Base-by-base conservation (phyloP, 2,113 vertebrate genomes). In the Tricholaema leucomelas region DNA sequence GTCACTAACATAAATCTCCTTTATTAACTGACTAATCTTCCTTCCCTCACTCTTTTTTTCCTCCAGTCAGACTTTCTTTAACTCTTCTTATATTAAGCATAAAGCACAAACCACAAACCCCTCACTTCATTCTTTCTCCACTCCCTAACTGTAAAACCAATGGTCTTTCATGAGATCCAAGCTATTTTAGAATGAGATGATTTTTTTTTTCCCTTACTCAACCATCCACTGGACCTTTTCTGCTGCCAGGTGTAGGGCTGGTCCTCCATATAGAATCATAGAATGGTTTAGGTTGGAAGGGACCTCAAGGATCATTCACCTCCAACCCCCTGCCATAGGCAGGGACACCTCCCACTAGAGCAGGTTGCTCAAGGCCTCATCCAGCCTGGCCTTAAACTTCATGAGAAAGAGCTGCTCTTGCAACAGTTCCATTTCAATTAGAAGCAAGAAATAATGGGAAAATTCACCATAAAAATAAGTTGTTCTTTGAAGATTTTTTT, bases 21-120 rank as follows among this genome's bases (percentile, higher is more conserved):
- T 94, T 96, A 96, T 96, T 94, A 96, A 94, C 96, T 96, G 90
- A 75, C 96, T 91, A 95, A 96, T 95, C 93, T 95, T 91, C 91
- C 89, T 87, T 90, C 84, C 87, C 94, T 92, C 56, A 38, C 33
- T 88, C 79, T 38, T 30, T 90, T 76, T 91, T 92, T 92, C 61
- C 70, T 87, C 74, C 90, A 74, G 42, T 81, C 84, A 91, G 79
- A 91, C 60, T 91, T 95, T 93, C 71, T 85, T 85, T 87, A 93
- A 79, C 71, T 85, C 86, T 93, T 75, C 30, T 88, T 80, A 88
- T 87, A 92, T 95, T 93, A 91, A 92, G 31, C 42, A 81, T n/a
- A 48, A 91, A 87, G 78, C 52, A 60, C 13, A 93, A 95, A 92
- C 88, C 81, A 82, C 91, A 95, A 71, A 38, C 5, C 31, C 46